These are phyloP conservation scores for Toxonevra muliebris DNA, from an alignment of 2,888 invertebrate genomes.

Conservation along the genomic window DNA sequence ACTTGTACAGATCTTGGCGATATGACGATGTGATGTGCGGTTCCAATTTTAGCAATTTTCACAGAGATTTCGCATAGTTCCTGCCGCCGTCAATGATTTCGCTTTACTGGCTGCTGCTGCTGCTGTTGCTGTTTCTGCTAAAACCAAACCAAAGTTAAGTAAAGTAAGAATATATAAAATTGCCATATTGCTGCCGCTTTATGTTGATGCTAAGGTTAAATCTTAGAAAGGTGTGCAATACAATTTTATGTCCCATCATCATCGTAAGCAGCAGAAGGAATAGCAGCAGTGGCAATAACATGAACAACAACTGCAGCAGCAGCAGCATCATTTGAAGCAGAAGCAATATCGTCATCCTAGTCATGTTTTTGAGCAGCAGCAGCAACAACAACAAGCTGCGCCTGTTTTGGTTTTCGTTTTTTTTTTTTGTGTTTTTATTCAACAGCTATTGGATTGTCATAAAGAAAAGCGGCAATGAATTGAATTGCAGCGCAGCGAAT, in stretches of 20 bases:
- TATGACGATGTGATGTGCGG: constrained; percentile 30
- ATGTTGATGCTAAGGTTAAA: constrained; percentile 7
- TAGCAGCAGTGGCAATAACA: constrained; percentile 12
- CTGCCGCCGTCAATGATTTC: constrained; percentile 7
- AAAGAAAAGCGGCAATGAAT: constrained; percentile 31
- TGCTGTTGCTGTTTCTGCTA: background rate
- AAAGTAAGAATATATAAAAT: background rate
- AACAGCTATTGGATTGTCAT: constrained; percentile 24
- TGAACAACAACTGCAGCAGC: constrained; percentile 16
- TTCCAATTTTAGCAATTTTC: constrained; percentile 46
- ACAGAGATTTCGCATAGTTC: constrained; percentile 45
- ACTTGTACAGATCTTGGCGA: constrained; percentile 7
- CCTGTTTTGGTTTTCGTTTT: background rate
- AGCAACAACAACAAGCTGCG: constrained; percentile 32
- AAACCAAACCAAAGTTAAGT: too few species aligned
- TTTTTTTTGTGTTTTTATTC: too few species aligned
- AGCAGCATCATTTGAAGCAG: constrained; percentile 13
- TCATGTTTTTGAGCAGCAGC: constrained; percentile 25
- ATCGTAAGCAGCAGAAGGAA: constrained; percentile 21
- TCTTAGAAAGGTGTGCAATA: background rate
- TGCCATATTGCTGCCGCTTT: constrained; percentile 2
- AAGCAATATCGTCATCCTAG: constrained; percentile 24
- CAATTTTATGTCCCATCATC: constrained; percentile 25
- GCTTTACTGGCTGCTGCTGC: background rate
- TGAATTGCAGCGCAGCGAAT: constrained; percentile 39